These are phyloP conservation scores for Agriopis marginaria DNA, from an alignment of 2,888 invertebrate genomes.

Conservation along the genomic window DNA sequence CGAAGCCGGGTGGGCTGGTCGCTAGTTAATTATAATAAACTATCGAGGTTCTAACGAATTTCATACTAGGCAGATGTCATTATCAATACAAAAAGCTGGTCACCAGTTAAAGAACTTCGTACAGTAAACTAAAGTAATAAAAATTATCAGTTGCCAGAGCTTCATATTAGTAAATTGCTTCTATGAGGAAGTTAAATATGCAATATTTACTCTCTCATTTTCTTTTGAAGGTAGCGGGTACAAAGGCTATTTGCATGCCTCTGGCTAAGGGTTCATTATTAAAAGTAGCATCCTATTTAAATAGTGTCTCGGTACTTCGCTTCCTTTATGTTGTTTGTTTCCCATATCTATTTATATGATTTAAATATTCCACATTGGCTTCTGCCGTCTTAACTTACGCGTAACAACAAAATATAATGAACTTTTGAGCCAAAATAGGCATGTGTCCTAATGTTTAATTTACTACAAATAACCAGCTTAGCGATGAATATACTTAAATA, in stretches of 20 bases:
- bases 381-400: background rate
- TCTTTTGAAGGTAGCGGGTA: constrained; percentile 14
- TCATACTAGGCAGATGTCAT: too few species aligned
- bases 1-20: too few species aligned
- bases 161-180: constrained; percentile 17
- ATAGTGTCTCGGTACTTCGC: constrained; percentile 13
- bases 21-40: too few species aligned
- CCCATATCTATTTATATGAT: background rate
- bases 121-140: background rate
- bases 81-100: too few species aligned
- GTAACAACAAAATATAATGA: background rate
- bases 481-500: too few species aligned
- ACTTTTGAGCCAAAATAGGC: background rate
- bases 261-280: constrained; percentile 26
- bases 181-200: constrained; percentile 14
- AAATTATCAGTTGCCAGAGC: background rate
- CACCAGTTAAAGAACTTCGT: background rate
- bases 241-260: constrained; percentile 30
- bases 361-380: background rate
- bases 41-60: too few species aligned
- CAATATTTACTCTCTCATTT: constrained; percentile 24
- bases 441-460: too few species aligned
- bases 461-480: too few species aligned
- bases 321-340: constrained; percentile 19
- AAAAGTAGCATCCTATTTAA: constrained; percentile 32